Evolutionary conservation across 2,113 vertebrate species (phyloP), one percentile per base, ranked within the genome.

Genomic region (Microcebus murinus): DNA sequence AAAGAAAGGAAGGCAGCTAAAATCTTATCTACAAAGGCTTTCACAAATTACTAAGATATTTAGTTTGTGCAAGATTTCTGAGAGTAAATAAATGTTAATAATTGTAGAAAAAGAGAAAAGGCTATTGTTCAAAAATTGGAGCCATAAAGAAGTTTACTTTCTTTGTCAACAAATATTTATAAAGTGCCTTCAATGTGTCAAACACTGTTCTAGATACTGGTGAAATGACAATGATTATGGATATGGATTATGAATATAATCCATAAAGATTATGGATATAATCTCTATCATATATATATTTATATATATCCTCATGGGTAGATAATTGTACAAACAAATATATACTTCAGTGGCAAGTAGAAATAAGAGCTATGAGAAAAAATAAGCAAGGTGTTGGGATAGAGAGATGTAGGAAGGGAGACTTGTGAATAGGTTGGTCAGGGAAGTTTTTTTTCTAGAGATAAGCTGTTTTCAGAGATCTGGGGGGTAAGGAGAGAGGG

Each of bases 61-160:
- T 76, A 59, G 18, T 83, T 92, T 71, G 12, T 14, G 20, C 1
- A 63, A 14, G n/a, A 59, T 9, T 63, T 71, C 50, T 76, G 15
- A 76, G 17, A 93, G 2, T 27, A 94, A 93, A 80, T 1, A 77
- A 6, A 45, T 18, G 17, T 55, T 55, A 55, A 18, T 87, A 68
- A 63, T 17, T 80, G 8, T 20, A 61, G 29, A 77, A 94, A 86
- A 87, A 39, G n/a, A 74, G 48, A 48, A 90, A 81, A 21, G 14
- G 4, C 27, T 86, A n/a, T 29, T 88, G 42, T 83, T 94, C 55
- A 89, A 93, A 97, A 88, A 55, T 14, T 18, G 29, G 55, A 85
- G 7, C 39, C 70, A 63, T 36, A 96, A 77, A 45, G 71, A 94
- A 91, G 29, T 90, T 77, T 84, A 21, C 59, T 71, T 82, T 85